phyloP scores from a whole-genome alignment of 1,140 invertebrate species.

The Atta cephalotes region DNA sequence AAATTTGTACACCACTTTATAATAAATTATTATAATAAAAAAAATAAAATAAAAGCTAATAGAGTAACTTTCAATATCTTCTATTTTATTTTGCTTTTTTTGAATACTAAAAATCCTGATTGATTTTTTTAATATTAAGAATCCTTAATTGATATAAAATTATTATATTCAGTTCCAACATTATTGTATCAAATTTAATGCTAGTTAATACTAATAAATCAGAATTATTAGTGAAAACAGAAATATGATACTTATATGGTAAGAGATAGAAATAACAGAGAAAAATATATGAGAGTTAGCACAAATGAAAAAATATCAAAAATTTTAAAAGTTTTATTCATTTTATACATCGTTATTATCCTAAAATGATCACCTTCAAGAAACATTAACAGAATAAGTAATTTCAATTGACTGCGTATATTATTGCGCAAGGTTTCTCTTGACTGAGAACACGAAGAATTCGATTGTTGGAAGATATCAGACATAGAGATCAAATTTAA shows the following conservation, averaged over 20 bases:
- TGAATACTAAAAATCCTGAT: too few relatives aligned
- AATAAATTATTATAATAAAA: too few relatives aligned
- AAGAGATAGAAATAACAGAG: neutral
- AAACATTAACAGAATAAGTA: neutral
- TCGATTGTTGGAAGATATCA: neutral
- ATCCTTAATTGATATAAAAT: neutral
- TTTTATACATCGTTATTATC: neutral
- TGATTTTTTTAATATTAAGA: too few relatives aligned
- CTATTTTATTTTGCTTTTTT: too few relatives aligned
- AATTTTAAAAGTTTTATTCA: neutral
- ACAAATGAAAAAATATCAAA: neutral
- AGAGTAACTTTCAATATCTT: too few relatives aligned
- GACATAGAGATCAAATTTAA: conserved; percentile 10
- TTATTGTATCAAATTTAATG: neutral
- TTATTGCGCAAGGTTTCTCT: conserved; percentile 34
- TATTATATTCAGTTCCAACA: neutral
- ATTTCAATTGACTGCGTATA: neutral
- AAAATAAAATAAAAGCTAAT: too few relatives aligned
- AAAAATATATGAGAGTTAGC: neutral
- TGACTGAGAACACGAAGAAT: neutral
- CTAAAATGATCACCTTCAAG: neutral
- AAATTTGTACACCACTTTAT: neutral
- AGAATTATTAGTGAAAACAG: neutral
- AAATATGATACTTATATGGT: neutral
- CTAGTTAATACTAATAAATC: neutral